A percentile compares a stretch with the other conserved stretches of the same genome.
Evolutionary conservation across 2,888 invertebrate species (phyloP).

Genomic region (Phortica magna): DNA sequence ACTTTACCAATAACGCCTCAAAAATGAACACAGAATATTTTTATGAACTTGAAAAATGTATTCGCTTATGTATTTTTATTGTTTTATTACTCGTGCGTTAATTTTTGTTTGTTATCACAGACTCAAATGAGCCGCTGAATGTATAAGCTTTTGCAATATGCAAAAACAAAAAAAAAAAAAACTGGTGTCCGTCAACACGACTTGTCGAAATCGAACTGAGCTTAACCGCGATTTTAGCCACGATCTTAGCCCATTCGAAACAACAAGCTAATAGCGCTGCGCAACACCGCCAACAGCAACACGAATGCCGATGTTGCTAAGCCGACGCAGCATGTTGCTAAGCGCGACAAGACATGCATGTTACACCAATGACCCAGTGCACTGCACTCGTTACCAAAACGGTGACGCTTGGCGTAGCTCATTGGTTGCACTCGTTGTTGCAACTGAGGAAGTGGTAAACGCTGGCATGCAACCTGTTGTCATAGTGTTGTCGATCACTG

Average conservation of each 20-base stretch:
- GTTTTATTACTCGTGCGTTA: background rate
- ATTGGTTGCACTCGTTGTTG: constrained; percentile 8
- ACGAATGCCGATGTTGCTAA: background rate
- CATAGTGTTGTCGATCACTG: background rate
- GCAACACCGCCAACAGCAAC: constrained; percentile 19
- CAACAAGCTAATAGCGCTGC: constrained; percentile 10
- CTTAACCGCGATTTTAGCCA: constrained; percentile 53
- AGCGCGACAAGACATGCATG: constrained; percentile 35
- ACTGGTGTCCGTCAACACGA: constrained; percentile 63
- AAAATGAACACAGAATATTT: too few relatives aligned
- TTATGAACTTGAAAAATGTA: too few relatives aligned
- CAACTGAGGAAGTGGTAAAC: constrained; percentile 33
- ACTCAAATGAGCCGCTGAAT: background rate
- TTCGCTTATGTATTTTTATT: background rate
- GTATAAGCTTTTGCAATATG: background rate
- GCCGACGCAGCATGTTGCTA: constrained; percentile 13
- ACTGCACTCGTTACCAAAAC: too few relatives aligned
- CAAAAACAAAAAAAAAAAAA: background rate
- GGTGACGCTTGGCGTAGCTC: too few relatives aligned
- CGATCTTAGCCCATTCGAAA: constrained; percentile 20
- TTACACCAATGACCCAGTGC: too few relatives aligned
- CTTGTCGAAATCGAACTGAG: constrained; percentile 73
- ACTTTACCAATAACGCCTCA: too few relatives aligned
- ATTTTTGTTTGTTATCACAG: constrained; percentile 13
- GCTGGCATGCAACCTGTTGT: constrained; percentile 3